These are phyloP conservation scores for Pristionchus mayeri DNA, from an alignment of 2,888 invertebrate genomes.

Conservation along the genomic window DNA sequence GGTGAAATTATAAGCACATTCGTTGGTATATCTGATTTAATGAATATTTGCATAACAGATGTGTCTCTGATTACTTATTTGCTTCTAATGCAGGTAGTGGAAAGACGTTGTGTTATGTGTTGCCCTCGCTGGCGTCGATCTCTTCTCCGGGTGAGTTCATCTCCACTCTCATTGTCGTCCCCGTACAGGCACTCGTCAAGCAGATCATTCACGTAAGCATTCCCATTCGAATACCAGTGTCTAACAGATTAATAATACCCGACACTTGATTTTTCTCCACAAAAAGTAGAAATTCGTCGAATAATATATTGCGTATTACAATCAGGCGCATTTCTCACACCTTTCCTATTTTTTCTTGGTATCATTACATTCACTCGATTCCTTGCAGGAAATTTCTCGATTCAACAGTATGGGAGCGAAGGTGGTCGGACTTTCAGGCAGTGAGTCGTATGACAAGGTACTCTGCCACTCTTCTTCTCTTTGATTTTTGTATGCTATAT, in stretches of 20 bases:
- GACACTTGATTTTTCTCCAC: background rate
- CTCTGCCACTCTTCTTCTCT: conserved; percentile 2
- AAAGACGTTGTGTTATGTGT: conserved; percentile 93
- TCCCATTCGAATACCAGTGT: too few relatives aligned
- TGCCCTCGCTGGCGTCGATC: conserved; percentile 83
- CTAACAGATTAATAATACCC: background rate
- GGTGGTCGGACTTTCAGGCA: conserved; percentile 58
- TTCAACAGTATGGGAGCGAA: conserved; percentile 60
- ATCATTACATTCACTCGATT: background rate
- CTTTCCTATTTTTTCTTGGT: background rate
- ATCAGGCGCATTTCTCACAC: too few relatives aligned
- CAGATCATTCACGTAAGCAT: conserved; percentile 92
- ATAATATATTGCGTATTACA: too few relatives aligned
- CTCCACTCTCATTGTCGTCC: conserved; percentile 90
- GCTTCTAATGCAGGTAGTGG: conserved; percentile 58
- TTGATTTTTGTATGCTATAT: background rate
- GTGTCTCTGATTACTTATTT: too few relatives aligned
- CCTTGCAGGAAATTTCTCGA: conserved; percentile 63
- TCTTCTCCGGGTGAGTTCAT: conserved; percentile 77
- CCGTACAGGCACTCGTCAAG: conserved; percentile 90
- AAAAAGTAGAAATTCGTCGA: too few relatives aligned
- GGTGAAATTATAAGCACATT: too few relatives aligned
- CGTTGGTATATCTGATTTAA: background rate
- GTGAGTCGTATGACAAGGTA: conserved; percentile 57
- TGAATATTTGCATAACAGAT: background rate